Conservation (phyloP, 2,888 invertebrate species). For the Busseola fusca region DNA sequence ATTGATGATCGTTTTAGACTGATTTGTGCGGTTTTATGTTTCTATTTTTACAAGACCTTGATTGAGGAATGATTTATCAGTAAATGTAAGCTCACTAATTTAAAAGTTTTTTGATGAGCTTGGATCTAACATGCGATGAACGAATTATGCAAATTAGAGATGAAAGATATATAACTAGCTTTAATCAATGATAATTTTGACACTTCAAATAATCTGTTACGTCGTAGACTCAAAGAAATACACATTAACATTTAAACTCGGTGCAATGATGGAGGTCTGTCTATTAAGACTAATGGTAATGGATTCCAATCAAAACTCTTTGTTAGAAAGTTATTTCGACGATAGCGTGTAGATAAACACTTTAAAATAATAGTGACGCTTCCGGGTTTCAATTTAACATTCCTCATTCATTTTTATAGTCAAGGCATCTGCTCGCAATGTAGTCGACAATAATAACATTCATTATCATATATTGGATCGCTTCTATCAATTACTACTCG, state of each 20-base stretch:
- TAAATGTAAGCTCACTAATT: conserved; percentile 39
- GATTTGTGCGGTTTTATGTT: conserved; percentile 65
- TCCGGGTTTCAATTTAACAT: conserved; percentile 72
- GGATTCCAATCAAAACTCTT: conserved; percentile 67
- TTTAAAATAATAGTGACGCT: conserved; percentile 67
- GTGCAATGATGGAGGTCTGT: conserved; percentile 36
- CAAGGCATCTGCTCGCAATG: conserved; percentile 62
- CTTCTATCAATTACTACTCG: conserved; percentile 67
- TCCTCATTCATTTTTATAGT: conserved; percentile 53
- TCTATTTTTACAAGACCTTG: conserved; percentile 52
- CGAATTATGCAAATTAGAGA: conserved; percentile 54
- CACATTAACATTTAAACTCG: conserved; percentile 36
- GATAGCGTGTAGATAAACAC: conserved; percentile 72
- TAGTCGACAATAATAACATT: conserved; percentile 67
- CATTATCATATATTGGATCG: conserved; percentile 63
- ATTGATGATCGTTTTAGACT: conserved; percentile 73
- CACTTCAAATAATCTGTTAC: conserved; percentile 31
- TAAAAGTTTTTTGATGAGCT: conserved; percentile 27
- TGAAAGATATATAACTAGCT: conserved; percentile 44
- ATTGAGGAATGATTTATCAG: conserved; percentile 50
- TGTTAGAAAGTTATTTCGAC: conserved; percentile 69
- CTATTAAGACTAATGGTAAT: conserved; percentile 60
- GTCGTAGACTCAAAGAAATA: conserved; percentile 20
- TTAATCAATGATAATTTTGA: conserved; percentile 54
- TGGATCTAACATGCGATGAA: conserved; percentile 49